Evolutionary conservation across 1,140 invertebrate species (phyloP), one percentile per base, ranked within the genome.

Genomic region (Holcopasites calliopsidis): DNA sequence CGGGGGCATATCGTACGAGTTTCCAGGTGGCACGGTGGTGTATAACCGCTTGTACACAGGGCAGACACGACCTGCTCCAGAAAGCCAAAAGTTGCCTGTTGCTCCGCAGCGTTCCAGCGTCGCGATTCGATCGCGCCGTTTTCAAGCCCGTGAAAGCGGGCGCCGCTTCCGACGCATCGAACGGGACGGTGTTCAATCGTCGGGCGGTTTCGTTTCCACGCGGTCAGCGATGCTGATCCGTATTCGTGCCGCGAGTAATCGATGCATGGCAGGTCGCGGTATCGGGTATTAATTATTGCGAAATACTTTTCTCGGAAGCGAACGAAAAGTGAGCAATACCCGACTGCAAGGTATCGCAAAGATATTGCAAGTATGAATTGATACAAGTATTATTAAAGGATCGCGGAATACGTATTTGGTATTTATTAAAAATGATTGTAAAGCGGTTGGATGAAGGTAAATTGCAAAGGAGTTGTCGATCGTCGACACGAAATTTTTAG

Each of bases 81-180:
- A 4, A 50, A 61, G 69, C 47, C 70, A 82, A 70, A 76, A 78
- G 31, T 82, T 77, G 82, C 82, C 82, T 83, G 82, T 83, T 83
- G 82, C 82, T 83, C n/a, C n/a, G n/a, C n/a, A n/a, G n/a, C n/a
- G n/a, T 7, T 0, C 11, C n/a, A 31, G 13, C 31, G 2, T 28
- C 7, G 6, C 18, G 47, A 38, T 28, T 54, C 23, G 26, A 44
- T 26, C 50, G 49, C 26, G 64, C 50, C 57, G 31, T 70, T 80
- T 79, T 76, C 42, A 52, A 23, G 18, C 55, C 38, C 11, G 28
- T 42, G 47, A 47, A n/a, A 7, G 11, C 31, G 2, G n/a, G n/a
- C 1, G 18, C 6, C 18, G 11, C 33, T 31, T 18, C 5, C 54
- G 58, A 40, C 40, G 1, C 1, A 10, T 26, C n/a, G 16, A 54